Base-by-base conservation (phyloP, 2,797 vertebrate species). In the Enteromius afrohamiltoni region DNA sequence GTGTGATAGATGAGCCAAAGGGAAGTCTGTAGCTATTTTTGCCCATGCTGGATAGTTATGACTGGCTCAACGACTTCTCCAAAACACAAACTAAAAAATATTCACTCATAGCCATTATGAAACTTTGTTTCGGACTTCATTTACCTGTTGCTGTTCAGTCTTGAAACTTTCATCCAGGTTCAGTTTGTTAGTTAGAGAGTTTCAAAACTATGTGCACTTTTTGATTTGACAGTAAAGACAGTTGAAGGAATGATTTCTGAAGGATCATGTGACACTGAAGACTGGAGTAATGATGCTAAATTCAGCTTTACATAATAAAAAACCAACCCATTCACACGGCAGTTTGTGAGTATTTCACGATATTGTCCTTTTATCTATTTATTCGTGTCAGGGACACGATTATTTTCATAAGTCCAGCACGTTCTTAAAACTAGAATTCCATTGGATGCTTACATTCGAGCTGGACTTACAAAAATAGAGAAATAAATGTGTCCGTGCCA, bases 91-190 rank as follows among this genome's bases (percentile, higher is more conserved):
- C 49, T 16, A 29, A 14, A 4, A 67, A 82, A 19, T 65, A 29
- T 81, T 71, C 29, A 9, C 75, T 79, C 29, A 6, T 29, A 45
- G 75, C 11, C 9, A 21, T 26, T 53, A 6, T 31, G 29, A 49
- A 53, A 77, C 34, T 73, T 45, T 26, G n/a, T n/a, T n/a, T n/a
- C n/a, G n/a, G 55, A 68, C 45, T 85, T 80, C 69, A 73, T 79
- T 71, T 79, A 87, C 69, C 69, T 58, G 76, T 42, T 64, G 76
- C 55, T 60, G 71, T 77, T 82, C 53, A 62, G n/a, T 47, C 7
- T 37, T 53, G 45, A 77, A 70, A 71, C 70, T 70, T 23, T 71
- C 45, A 5, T 42, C 77, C 47, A 26, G 11, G 0, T 37, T 49
- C 31, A 51, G 55, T 65, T 17, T 58, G 71, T 82, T n/a, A 6